Evolutionary conservation across 2,888 invertebrate species (phyloP), one percentile per base, ranked within the genome.

Genomic region (Lasioglossum lativentre): DNA sequence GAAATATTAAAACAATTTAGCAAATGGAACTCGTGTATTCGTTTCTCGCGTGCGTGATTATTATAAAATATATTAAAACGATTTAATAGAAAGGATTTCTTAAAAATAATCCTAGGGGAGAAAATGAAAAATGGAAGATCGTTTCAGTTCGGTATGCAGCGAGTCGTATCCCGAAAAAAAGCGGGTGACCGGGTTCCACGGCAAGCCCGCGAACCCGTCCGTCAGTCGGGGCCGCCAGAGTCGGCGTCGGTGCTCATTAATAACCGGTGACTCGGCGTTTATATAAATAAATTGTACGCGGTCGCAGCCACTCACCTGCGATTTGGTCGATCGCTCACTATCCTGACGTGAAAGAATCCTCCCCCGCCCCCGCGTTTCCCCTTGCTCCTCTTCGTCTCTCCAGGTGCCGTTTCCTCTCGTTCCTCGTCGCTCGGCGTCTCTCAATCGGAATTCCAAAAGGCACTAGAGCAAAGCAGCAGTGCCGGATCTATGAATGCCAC

Each of bases 291-390:
- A 93, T 93, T 91, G 90, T 90, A 90, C 89, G 89, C 89, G 90
- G 90, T 89, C 89, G 90, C 87, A 86, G 91, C 92, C 91, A 93
- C 93, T 94, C 93, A 93, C 93, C 93, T 93, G 93, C 92, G 91
- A 93, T 91, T 91, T 89, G 89, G 90, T 93, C 93, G 92, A 94
- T 94, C 94, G 93, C 91, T 94, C 94, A 94, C 89, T 88, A 90
- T 87, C 88, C 90, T 93, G 94, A 94, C 93, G 89, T 93, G 93
- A 94, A 94, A 93, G 93, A 93, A 90, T 87, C 86, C 86, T 82
- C 10, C 80, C 78, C 88, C 89, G 82, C 82, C 86, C 72, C 74
- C 77, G 75, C 83, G 72, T 82, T 78, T 42, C 76, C 42, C 45
- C 75, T 38, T 59, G 66, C 34, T 68, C 42, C 75, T 30, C 45